Base-by-base conservation (phyloP, 2,113 vertebrate genomes). In the Pteronura brasiliensis region DNA sequence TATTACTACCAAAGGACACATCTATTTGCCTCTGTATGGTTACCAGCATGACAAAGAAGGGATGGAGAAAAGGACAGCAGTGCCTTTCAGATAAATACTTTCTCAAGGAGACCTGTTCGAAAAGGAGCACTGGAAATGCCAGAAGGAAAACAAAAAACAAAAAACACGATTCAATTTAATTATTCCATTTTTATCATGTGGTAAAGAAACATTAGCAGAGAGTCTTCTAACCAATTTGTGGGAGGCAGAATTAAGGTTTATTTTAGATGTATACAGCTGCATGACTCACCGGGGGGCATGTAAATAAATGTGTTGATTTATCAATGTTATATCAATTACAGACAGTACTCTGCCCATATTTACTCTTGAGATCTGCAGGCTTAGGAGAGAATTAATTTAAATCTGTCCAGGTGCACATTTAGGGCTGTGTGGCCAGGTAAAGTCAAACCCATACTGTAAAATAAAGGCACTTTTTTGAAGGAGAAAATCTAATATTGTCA, bases 121-220 rank as follows among this genome's bases (percentile, higher is more conserved):
- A 96, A 94, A 90, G 65, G 36, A 92, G 34, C 39, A 52, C 12
- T 96, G 74, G 36, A 95, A 90, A 94, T 92, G 42, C 7, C 89
- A 97, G 77, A 61, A 85, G 81, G 36, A 88, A 65, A n/a, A n/a
- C 93, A 95, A 49, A 91, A 44, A 39, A 95, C 93, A 14, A 65
- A 72, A 39, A 72, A 39, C 39, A 71, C 18, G 21, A 92, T 83
- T 77, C 93, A 61, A 88, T 49, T 31, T 27, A 96, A 97, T 67
- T 77, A 86, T 90, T 97, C 76, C 93, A 79, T 95, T 95, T 96
- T 92, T 90, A 95, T 81, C 77, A 97, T 72, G 82, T 55, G 21
- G 72, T 39, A 97, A 91, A 84, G 49, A 98, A 97, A 93, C 67
- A 94, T 77, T 95, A 96, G 84, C 42, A 93, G 34, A 95, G 59